These are phyloP conservation scores for Synanceia verrucosa DNA, from an alignment of 2,797 vertebrate genomes.

Conservation along the genomic window DNA sequence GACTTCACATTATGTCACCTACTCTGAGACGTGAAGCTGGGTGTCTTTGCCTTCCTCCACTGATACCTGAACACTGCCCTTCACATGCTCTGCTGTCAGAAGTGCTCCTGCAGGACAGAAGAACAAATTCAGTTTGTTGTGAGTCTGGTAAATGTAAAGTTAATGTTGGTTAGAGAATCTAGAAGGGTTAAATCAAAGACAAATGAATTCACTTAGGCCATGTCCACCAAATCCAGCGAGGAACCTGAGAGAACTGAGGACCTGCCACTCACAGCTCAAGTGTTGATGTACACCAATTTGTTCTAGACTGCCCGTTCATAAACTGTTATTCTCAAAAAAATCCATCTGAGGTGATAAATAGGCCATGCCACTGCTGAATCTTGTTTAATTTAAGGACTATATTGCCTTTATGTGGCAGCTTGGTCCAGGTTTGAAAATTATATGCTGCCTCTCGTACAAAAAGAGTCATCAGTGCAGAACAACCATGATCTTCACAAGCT, in stretches of 20 bases:
- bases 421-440: no score
- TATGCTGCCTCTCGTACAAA: no score
- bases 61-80: conserved; percentile 85
- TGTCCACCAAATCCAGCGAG: no score
- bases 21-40: conserved; percentile 91
- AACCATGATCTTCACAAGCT: background rate
- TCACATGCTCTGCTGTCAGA: conserved; percentile 91
- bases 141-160: background rate
- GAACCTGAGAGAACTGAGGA: no score
- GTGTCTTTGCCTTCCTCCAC: conserved; percentile 95
- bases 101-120: conserved; percentile 84
- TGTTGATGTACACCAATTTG: no score
- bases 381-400: no score
- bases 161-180: background rate
- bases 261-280: no score
- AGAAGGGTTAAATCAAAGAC: background rate
- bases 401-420: no score
- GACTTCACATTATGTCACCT: conserved; percentile 2
- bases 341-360: no score
- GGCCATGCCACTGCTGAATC: no score
- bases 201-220: background rate
- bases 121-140: background rate
- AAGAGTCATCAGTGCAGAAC: background rate
- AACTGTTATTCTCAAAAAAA: no score
- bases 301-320: no score